phyloP scores from a whole-genome alignment of 2,113 vertebrate genomes.

The Laterallus jamaicensis region DNA sequence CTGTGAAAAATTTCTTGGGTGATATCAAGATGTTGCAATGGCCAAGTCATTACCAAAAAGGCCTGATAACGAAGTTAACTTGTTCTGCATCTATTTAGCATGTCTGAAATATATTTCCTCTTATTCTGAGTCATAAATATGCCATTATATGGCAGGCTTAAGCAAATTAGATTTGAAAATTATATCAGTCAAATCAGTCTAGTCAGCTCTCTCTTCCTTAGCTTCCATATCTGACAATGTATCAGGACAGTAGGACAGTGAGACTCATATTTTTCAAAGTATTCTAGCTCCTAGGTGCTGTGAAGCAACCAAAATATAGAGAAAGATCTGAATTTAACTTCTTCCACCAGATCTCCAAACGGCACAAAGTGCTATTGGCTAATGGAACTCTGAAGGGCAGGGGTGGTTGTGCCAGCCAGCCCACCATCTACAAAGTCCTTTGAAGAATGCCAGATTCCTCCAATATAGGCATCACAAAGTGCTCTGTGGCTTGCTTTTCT shows the following conservation, averaged over 20 bases:
- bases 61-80: neutral
- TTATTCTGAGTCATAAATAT: neutral
- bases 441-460: neutral
- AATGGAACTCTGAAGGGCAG: neutral
- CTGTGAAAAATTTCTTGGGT: neutral
- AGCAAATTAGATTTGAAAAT: constrained; percentile 19
- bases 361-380: neutral
- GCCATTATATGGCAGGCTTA: neutral
- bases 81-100: neutral
- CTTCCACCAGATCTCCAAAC: neutral
- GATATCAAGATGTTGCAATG: neutral
- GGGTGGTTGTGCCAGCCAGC: neutral
- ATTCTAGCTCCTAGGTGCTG: neutral
- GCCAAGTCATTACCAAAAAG: neutral
- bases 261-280: neutral
- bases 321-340: neutral
- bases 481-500: neutral
- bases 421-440: neutral
- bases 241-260: neutral
- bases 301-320: neutral
- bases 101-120: neutral
- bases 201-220: neutral
- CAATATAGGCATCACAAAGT: neutral
- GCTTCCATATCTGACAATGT: neutral
- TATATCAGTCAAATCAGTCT: neutral